Percentiles rank a stretch among this genome's conserved stretches.
Evolutionary conservation across 2,797 vertebrate species (phyloP).

Genomic region (Champsocephalus esox): DNA sequence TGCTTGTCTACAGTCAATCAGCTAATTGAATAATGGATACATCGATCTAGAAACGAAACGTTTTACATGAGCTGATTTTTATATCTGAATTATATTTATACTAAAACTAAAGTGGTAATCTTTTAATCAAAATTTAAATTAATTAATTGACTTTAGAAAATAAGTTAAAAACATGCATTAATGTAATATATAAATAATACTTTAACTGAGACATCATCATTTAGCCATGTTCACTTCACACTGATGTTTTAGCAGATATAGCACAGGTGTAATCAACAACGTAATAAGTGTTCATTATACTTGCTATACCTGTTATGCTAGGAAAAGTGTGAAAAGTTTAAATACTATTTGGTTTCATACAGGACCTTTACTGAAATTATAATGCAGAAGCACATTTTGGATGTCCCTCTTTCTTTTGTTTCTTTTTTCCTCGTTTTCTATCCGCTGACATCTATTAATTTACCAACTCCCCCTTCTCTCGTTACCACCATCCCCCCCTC

Average conservation of each 20-base stretch:
- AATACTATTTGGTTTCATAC: neutral
- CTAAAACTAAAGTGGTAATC: neutral
- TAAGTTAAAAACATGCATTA: too few species aligned
- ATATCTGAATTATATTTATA: neutral
- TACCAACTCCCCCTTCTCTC: conserved; percentile 42
- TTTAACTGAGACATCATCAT: too few species aligned
- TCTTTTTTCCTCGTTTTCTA: conserved; percentile 53
- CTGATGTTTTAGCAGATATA: too few species aligned
- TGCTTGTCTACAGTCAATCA: neutral
- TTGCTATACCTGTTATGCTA: too few species aligned
- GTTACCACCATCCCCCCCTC: conserved; percentile 31
- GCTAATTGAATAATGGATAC: neutral
- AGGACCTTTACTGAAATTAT: conserved; percentile 16
- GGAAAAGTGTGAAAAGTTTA: too few species aligned
- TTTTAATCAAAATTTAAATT: too few species aligned
- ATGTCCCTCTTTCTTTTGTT: conserved; percentile 51
- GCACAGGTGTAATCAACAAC: too few species aligned
- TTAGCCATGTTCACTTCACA: too few species aligned
- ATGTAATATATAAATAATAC: too few species aligned
- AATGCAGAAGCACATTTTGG: conserved; percentile 18
- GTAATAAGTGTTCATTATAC: too few species aligned
- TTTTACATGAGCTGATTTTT: neutral
- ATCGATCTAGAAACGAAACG: neutral
- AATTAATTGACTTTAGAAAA: too few species aligned
- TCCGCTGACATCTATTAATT: conserved; percentile 62